Conservation (phyloP, 2,888 invertebrate species). For the Drosophila kokeensis region DNA sequence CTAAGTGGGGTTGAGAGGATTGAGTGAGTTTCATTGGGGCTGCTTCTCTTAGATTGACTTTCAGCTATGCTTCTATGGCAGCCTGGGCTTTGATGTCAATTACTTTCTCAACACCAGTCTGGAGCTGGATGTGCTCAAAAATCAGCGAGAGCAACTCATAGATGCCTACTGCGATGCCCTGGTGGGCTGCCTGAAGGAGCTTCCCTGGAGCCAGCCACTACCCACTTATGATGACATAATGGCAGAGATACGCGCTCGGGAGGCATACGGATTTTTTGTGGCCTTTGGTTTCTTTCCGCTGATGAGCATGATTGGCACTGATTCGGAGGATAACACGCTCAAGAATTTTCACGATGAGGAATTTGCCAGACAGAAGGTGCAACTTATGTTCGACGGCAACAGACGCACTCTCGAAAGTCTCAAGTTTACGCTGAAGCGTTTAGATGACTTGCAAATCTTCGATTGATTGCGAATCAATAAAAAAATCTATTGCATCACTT, state of each 20-base stretch:
- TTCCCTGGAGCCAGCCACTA: slow-evolving; percentile 60
- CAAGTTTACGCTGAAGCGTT: slow-evolving; percentile 75
- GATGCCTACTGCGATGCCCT: slow-evolving; percentile 73
- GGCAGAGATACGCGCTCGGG: slow-evolving; percentile 75
- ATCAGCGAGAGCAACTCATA: slow-evolving; percentile 74
- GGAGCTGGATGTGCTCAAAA: slow-evolving; percentile 74
- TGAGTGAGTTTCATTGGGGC: not conserved
- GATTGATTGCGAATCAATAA: slow-evolving; percentile 56
- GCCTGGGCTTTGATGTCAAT: slow-evolving; percentile 84
- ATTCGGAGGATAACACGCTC: slow-evolving; percentile 82
- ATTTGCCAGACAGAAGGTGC: slow-evolving; percentile 81
- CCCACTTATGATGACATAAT: slow-evolving; percentile 74
- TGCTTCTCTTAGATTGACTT: slow-evolving; percentile 81
- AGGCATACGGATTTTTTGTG: slow-evolving; percentile 84
- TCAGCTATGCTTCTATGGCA: slow-evolving; percentile 83
- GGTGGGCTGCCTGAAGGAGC: slow-evolving; percentile 60
- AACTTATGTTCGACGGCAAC: slow-evolving; percentile 83
- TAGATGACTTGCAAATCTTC: slow-evolving; percentile 78
- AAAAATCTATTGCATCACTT: slow-evolving; percentile 5
- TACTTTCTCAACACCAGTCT: slow-evolving; percentile 84
- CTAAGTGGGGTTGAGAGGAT: no score
- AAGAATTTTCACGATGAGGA: slow-evolving; percentile 81
- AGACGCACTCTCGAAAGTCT: slow-evolving; percentile 78
- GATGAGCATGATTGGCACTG: slow-evolving; percentile 82
- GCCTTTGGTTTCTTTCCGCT: slow-evolving; percentile 83